Evolutionary conservation across 1,140 invertebrate species (phyloP).

Genomic region (Phymorhynchus buccinoides): DNA sequence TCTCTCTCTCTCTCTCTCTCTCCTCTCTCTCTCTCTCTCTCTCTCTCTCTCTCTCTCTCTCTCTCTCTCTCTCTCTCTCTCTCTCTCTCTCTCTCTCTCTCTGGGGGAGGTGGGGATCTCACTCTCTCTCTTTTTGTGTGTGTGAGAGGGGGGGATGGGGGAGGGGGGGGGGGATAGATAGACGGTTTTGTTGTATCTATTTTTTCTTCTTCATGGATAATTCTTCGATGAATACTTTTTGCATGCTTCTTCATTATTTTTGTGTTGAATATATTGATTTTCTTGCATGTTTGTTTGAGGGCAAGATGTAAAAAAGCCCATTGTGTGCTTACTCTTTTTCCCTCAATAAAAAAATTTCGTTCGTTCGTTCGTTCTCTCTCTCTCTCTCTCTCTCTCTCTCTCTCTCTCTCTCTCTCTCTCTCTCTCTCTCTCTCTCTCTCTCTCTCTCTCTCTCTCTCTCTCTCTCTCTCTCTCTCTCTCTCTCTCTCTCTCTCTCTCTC

Average conservation of each 20-base stretch:
- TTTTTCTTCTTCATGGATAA: too few species aligned
- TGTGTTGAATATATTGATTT: too few species aligned
- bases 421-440: background rate
- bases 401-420: background rate
- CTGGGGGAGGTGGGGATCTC: too few species aligned
- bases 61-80: slow-evolving; percentile 19
- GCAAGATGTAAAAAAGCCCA: too few species aligned
- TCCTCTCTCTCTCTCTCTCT: background rate
- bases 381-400: background rate
- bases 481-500: background rate
- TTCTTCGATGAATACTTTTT: too few species aligned
- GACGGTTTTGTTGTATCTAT: too few species aligned
- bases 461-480: background rate
- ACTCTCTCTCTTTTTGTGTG: background rate
- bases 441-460: background rate
- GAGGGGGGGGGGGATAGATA: too few species aligned
- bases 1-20: background rate
- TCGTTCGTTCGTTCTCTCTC: background rate
- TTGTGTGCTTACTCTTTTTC: too few species aligned
- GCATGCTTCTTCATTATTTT: too few species aligned
- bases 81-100: slow-evolving; percentile 1
- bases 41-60: background rate
- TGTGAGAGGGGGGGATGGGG: too few species aligned
- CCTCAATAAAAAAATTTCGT: too few species aligned
- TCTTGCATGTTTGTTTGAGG: too few species aligned